These are phyloP conservation scores for Microplitis demolitor DNA, from an alignment of 1,140 invertebrate species.

Conservation along the genomic window DNA sequence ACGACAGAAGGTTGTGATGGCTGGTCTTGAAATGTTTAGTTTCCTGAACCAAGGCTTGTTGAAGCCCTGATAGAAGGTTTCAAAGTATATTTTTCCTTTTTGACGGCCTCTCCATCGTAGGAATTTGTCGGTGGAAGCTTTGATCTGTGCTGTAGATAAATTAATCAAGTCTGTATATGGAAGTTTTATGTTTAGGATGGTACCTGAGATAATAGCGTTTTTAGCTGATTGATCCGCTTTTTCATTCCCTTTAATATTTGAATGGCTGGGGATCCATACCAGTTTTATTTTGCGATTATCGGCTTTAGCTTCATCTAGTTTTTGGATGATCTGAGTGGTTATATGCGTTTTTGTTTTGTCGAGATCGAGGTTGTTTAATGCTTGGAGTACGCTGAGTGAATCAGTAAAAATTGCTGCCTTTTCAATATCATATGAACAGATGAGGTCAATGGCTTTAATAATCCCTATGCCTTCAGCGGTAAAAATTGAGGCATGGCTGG, in stretches of 20 bases:
- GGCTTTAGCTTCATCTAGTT: slow-evolving; percentile 12
- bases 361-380: background rate
- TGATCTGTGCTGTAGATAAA: no score
- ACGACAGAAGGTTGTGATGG: no score
- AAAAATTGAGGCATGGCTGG: background rate
- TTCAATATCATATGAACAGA: background rate
- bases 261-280: slow-evolving; percentile 22
- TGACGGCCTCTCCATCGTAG: no score
- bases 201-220: background rate
- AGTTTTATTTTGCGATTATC: slow-evolving; percentile 1
- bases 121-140: no score
- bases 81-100: no score
- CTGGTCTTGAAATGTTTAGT: no score
- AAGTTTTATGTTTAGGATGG: no score
- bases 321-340: background rate
- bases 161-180: no score
- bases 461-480: slow-evolving; percentile 20
- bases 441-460: background rate
- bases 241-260: slow-evolving; percentile 19
- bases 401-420: slow-evolving; percentile 17
- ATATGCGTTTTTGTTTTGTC: background rate
- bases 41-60: no score
- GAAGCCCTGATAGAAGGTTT: no score
- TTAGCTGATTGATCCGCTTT: slow-evolving; percentile 12
- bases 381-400: slow-evolving; percentile 7